These are phyloP conservation scores for Unio delphinus DNA, from an alignment of 2,888 invertebrate species.

Conservation along the genomic window DNA sequence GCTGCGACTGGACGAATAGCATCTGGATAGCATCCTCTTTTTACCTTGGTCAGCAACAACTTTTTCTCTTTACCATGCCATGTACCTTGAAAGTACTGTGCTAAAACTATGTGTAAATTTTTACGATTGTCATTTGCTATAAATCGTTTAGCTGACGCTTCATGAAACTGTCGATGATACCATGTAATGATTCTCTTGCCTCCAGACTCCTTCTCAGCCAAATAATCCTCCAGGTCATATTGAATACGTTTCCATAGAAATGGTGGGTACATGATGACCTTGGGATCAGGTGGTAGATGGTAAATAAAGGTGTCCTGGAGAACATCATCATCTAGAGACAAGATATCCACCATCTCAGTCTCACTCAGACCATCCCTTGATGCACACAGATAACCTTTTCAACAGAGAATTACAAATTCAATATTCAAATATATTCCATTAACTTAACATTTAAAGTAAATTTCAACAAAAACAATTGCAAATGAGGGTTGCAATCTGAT, in stretches of 20 bases:
- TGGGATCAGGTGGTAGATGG: conserved; percentile 59
- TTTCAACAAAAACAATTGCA: too few relatives aligned
- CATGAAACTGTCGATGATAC: conserved; percentile 58
- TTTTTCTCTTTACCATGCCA: conserved; percentile 53
- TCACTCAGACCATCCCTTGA: conserved; percentile 48
- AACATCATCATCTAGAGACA: conserved; percentile 62
- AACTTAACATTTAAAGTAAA: too few relatives aligned
- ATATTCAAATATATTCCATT: neutral
- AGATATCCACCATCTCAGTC: conserved; percentile 58
- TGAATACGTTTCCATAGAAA: conserved; percentile 50
- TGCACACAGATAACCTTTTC: conserved; percentile 52
- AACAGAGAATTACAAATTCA: neutral
- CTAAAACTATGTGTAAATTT: conserved; percentile 38
- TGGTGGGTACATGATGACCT: conserved; percentile 52
- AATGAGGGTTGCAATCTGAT: too few relatives aligned
- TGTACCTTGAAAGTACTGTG: conserved; percentile 58
- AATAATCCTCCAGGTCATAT: conserved; percentile 46
- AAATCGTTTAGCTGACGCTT: conserved; percentile 34
- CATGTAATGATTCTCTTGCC: conserved; percentile 45
- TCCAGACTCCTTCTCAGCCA: conserved; percentile 43
- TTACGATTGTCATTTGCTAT: conserved; percentile 8
- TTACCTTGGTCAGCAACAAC: conserved; percentile 54
- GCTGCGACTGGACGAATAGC: conserved; percentile 46
- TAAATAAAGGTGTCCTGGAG: conserved; percentile 62
- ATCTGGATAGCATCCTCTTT: conserved; percentile 52